Conservation (phyloP, 2,888 invertebrate species). For the Tetragonisca angustula region DNA sequence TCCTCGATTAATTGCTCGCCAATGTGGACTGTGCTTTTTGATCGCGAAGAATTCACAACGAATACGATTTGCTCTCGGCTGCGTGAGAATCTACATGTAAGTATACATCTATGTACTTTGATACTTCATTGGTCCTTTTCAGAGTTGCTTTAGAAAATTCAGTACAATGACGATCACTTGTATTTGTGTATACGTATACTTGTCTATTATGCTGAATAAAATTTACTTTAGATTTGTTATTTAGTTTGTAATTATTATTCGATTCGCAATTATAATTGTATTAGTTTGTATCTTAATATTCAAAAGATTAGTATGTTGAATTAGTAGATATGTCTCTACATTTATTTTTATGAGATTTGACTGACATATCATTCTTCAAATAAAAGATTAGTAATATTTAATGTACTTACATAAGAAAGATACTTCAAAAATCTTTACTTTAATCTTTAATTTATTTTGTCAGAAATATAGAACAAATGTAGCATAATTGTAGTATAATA, state of each 20-base stretch:
- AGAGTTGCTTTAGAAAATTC: neutral
- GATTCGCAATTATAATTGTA: neutral
- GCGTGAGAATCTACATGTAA: conserved; percentile 35
- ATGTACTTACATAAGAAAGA: neutral
- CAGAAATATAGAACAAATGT: neutral
- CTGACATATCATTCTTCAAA: neutral
- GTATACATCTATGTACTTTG: neutral
- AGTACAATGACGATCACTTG: no score
- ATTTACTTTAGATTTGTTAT: neutral
- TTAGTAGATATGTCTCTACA: neutral
- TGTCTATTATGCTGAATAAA: neutral
- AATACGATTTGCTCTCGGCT: neutral
- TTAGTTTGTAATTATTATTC: neutral
- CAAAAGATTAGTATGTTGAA: neutral
- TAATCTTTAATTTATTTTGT: neutral
- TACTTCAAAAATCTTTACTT: neutral
- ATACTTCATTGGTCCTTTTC: neutral
- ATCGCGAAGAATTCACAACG: neutral
- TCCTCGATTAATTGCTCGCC: conserved; percentile 50
- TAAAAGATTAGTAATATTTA: neutral
- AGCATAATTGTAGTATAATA: no score
- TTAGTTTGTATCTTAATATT: no score
- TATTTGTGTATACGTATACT: neutral
- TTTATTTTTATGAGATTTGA: neutral
- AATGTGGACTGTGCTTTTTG: conserved; percentile 27